Evolutionary conservation across 2,797 vertebrate genomes (phyloP).

Genomic region (Pteropus rufus): DNA sequence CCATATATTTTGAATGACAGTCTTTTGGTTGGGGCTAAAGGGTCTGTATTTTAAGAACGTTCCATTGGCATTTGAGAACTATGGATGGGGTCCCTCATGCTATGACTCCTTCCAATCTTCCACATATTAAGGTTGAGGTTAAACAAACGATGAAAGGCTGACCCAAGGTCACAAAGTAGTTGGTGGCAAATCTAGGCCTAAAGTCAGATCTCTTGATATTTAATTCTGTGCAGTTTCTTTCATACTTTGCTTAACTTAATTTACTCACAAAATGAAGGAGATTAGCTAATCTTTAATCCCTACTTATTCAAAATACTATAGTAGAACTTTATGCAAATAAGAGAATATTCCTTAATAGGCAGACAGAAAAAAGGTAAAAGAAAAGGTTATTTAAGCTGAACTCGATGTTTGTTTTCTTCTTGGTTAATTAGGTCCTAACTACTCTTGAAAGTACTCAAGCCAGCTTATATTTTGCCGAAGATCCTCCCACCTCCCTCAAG

Average conservation of each 20-base stretch:
- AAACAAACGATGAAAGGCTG: not conserved
- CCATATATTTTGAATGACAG: not conserved
- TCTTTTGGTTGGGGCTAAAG: not conserved
- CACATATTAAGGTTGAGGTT: not conserved
- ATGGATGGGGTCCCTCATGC: accelerated
- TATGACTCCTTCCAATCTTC: not conserved
- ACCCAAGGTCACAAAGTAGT: not conserved
- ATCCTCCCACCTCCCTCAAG: conserved; percentile 79
- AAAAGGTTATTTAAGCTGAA: not conserved
- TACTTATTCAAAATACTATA: not conserved
- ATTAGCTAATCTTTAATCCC: not conserved
- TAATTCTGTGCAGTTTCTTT: not conserved
- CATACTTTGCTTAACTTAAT: not conserved
- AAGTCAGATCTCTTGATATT: not conserved
- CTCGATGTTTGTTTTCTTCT: not conserved
- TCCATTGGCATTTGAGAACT: not conserved
- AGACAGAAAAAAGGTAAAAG: not conserved
- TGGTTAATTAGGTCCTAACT: conserved; percentile 74
- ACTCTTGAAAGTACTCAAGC: conserved; percentile 75
- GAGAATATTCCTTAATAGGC: not conserved
- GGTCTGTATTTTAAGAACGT: not conserved
- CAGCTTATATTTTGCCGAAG: conserved; percentile 68
- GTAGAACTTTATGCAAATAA: not conserved
- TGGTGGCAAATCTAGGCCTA: not conserved
- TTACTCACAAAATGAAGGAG: not conserved